Conservation (phyloP, 2,113 vertebrate species). For the Diphyllodes magnificus region DNA sequence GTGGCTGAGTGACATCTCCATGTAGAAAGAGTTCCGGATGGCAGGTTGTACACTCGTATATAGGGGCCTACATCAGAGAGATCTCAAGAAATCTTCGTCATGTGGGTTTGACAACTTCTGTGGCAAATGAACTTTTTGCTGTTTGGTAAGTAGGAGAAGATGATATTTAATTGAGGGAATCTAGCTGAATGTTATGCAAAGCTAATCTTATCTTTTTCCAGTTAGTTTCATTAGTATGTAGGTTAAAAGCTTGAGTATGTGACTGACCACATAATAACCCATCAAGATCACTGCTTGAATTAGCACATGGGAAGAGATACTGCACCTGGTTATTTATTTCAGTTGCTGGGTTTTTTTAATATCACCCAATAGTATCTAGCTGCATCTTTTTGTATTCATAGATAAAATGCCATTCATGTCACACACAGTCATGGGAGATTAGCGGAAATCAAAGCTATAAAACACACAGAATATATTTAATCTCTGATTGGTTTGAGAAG, state of each 20-base stretch:
- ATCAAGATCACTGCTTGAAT: neutral
- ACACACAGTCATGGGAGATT: neutral
- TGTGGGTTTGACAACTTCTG: neutral
- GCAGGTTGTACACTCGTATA: fast-evolving
- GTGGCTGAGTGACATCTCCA: neutral
- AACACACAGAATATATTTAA: neutral
- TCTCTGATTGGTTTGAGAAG: neutral
- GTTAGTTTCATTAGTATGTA: neutral
- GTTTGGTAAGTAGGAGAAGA: neutral
- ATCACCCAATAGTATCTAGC: neutral
- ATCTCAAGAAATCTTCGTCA: neutral
- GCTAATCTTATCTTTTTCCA: neutral
- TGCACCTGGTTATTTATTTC: neutral
- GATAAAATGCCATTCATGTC: neutral
- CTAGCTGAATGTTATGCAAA: neutral
- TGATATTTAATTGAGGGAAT: neutral
- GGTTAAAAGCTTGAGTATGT: neutral
- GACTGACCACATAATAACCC: neutral
- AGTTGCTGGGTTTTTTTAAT: neutral
- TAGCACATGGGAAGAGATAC: neutral
- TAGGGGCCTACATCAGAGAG: neutral
- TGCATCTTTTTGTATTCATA: neutral
- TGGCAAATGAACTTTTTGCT: neutral
- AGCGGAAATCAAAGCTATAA: neutral
- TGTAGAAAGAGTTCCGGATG: neutral